Conservation (phyloP, 2,113 vertebrate species). For the Rhea americana region DNA sequence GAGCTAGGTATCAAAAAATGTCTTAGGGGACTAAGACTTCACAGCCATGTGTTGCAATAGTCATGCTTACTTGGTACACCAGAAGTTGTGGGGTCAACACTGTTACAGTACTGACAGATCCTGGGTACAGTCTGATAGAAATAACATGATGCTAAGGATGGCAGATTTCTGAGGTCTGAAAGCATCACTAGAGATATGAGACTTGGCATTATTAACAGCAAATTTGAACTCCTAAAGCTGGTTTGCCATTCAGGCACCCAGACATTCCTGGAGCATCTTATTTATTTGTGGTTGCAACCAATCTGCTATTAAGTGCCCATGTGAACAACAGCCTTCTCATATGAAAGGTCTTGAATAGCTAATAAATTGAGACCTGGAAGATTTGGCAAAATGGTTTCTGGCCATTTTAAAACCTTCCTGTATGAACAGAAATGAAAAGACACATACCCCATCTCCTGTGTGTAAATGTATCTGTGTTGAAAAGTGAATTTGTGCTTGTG, state of each 20-base stretch:
- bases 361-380: not conserved
- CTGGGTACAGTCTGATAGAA: not conserved
- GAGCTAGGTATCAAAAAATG: not conserved
- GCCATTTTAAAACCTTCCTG: not conserved
- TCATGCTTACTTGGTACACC: accelerated
- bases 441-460: not conserved
- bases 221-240: not conserved
- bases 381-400: not conserved
- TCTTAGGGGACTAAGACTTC: not conserved
- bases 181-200: accelerated
- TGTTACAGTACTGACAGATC: not conserved
- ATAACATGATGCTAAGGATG: not conserved
- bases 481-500: not conserved
- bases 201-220: not conserved
- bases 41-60: not conserved
- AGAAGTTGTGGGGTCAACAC: not conserved
- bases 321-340: not conserved
- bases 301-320: not conserved
- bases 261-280: not conserved
- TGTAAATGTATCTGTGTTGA: not conserved
- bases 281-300: not conserved
- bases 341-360: accelerated
- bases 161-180: not conserved
- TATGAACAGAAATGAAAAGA: not conserved
- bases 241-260: not conserved